These are phyloP conservation scores for Pseudomyrmex flavicornis DNA, from an alignment of 1,140 invertebrate species.

Conservation along the genomic window DNA sequence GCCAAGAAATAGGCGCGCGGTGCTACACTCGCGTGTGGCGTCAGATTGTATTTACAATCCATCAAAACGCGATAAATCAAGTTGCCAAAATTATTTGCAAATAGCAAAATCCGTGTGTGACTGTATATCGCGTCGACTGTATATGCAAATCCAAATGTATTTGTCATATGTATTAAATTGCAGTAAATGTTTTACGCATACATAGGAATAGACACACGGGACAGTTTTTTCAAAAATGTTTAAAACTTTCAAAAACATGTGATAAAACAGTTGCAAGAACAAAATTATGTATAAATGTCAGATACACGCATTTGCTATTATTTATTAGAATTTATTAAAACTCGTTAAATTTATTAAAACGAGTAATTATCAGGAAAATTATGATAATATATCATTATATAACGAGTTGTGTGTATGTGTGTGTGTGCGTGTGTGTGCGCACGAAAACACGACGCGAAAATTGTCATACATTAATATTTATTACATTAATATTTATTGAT, in stretches of 20 bases:
- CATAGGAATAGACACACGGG: too few species aligned
- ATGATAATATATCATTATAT: not conserved
- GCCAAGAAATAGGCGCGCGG: slow-evolving; percentile 43
- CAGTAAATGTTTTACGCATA: not conserved
- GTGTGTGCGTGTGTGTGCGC: not conserved
- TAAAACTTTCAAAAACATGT: not conserved
- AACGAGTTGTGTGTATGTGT: not conserved
- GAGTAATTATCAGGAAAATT: not conserved
- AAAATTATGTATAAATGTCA: not conserved
- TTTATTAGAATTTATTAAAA: slow-evolving; percentile 9
- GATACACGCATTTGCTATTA: not conserved
- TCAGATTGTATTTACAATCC: slow-evolving; percentile 56
- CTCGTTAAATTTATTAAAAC: too few species aligned
- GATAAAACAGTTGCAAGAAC: not conserved
- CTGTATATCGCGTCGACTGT: not conserved
- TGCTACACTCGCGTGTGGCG: slow-evolving; percentile 18
- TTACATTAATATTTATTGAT: not conserved
- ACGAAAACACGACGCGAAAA: slow-evolving; percentile 24
- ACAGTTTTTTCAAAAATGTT: too few species aligned
- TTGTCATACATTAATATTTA: slow-evolving; percentile 50
- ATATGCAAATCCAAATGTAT: not conserved
- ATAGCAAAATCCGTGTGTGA: slow-evolving; percentile 1
- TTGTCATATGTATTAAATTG: not conserved
- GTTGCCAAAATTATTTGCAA: slow-evolving; percentile 26
- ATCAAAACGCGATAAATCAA: slow-evolving; percentile 57